Evolutionary conservation across 2,888 invertebrate genomes (phyloP), one percentile per base, ranked within the genome.

Genomic region (Eugnorisma glareosa): DNA sequence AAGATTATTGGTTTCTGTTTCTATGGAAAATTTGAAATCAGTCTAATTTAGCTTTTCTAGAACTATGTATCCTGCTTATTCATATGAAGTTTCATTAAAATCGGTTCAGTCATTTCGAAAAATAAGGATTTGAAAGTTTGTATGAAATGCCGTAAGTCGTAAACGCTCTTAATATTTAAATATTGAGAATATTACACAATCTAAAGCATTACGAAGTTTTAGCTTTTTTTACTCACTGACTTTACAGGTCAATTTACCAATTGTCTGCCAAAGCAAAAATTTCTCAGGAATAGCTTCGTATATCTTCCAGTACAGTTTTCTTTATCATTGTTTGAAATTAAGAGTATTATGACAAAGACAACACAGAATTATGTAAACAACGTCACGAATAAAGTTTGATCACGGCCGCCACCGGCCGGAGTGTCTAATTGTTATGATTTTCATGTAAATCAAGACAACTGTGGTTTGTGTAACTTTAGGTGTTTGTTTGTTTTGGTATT

Each of bases 401-500:
- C 59, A 73, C 73, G 81, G 80, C 66, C 71, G 74, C 51, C 43
- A 37, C 37, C 63, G 63, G 45, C 35, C 59, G 63, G 40, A 68
- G 35, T 71, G 63, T 28, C 76, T 72, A 79, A 86, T 77, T 81
- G 76, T 79, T 73, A 67, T 43, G 24, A 78, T 82, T 84, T 74
- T 84, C 69, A 81, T 86, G 82, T 69, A 81, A 87, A 87, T 86
- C 67, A 67, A 24, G 73, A 59, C 37, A 64, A 57, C 59, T 28
- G 81, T 57, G 75, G 57, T 66, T 75, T 76, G 37, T 79, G 57
- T 61, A 54, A 51, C 35, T 84, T 82, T 28, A 63, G 5, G 37
- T 72, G 40, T 71, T 71, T 59, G 43, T 24, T 84, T 61, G 11
- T 74, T 84, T 67, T 40, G n/a, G 37, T n/a, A 59, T 40, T 70